Base-by-base conservation (phyloP, 2,888 invertebrate genomes). In the Rhimphoctona megacephalus region DNA sequence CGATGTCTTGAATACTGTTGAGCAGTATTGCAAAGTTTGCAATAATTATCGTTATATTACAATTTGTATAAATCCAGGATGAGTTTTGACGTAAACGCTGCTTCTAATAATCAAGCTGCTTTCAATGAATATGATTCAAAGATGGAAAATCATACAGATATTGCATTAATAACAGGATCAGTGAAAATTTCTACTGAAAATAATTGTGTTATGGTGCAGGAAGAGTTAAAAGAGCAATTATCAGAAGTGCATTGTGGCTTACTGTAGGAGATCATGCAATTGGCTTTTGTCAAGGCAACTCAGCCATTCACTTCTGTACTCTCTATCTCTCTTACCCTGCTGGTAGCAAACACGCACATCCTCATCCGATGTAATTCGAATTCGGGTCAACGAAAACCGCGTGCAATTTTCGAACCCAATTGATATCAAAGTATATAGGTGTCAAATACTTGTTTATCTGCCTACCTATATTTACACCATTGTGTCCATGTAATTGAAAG, bases 331-430 rank as follows among this genome's bases (percentile, higher is more conserved):
- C 46, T 74, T 22, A n/a, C 39, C 36, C 0, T 57, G 61, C 30
- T 39, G 22, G 22, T 36, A 14, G 36, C 17, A 49, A 66, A 49
- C 77, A 77, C 49, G 70, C 70, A 70, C 70, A 39, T 70, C 61
- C 36, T 69, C 77, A 77, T 77, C 36, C 77, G 70, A 77, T 43
- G 66, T 70, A 70, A 77, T 77, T 83, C 70, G 66, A 39, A 49
- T 73, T 54, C 81, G 81, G 77, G 77, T 78, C 57, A 81, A 57
- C 81, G 81, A 73, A 77, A 81, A 39, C 72, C 72, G 72, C 36
- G 77, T 54, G 25, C 74, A 64, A 33, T 33, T 52, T 19, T 36
- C 49, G 52, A 52, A 43, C n/a, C 22, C 46, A 78, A 78, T 78
- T 78, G 49, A 76, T 64, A 64, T 46, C 46, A 43, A n/a, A 33